phyloP scores from a whole-genome alignment of 2,113 vertebrate genomes.

The Sinocyclocheilus maitianheensis region DNA sequence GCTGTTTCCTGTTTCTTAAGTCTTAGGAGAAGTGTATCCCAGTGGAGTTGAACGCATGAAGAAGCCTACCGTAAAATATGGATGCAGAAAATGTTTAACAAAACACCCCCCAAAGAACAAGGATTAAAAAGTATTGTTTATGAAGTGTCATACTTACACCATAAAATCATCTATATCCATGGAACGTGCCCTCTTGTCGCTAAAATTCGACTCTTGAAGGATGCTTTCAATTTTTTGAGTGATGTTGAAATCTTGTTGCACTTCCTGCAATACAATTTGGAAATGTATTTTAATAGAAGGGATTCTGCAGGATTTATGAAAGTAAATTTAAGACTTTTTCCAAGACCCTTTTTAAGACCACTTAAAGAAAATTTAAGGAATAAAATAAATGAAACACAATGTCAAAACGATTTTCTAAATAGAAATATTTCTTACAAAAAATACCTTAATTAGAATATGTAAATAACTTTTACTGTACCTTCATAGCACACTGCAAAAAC shows the following conservation, averaged over 20 bases:
- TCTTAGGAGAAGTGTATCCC: slow-evolving; percentile 93
- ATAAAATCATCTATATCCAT: slow-evolving; percentile 99
- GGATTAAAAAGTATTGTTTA: not conserved
- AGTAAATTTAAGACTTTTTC: too few relatives aligned
- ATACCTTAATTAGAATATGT: too few relatives aligned
- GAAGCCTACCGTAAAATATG: slow-evolving; percentile 77
- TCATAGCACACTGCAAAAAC: too few relatives aligned
- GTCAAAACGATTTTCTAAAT: too few relatives aligned
- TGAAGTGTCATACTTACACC: slow-evolving; percentile 75
- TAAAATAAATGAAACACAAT: too few relatives aligned
- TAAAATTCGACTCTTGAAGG: slow-evolving; percentile 82
- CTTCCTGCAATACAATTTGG: slow-evolving; percentile 72
- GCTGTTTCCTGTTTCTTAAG: not conserved
- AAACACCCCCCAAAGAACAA: not conserved
- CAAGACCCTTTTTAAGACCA: too few relatives aligned
- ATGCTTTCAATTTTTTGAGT: slow-evolving; percentile 85
- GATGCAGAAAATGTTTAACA: not conserved
- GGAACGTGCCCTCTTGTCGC: slow-evolving; percentile 88
- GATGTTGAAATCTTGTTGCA: slow-evolving; percentile 90
- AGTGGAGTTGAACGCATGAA: slow-evolving; percentile 93
- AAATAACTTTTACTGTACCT: too few relatives aligned
- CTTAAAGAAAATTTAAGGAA: too few relatives aligned
- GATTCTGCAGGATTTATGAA: too few relatives aligned
- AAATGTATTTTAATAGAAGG: not conserved
- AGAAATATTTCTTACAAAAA: too few relatives aligned